Base-by-base conservation (phyloP, 2,888 invertebrate species). In the Electrophaes corylata region DNA sequence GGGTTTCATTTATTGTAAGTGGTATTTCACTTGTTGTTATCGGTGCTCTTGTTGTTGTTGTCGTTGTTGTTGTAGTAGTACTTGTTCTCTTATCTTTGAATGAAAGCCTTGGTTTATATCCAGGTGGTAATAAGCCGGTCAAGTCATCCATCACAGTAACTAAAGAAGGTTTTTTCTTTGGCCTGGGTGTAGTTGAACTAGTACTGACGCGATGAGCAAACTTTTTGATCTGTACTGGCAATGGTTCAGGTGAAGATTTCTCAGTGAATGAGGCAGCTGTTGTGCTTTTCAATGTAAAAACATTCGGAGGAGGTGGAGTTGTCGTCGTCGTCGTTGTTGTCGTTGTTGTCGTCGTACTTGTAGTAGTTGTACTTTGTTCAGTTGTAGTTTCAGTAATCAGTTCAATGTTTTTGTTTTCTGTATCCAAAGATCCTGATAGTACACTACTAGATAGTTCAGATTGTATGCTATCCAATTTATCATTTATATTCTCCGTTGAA, bases 401-500 rank as follows among this genome's bases (percentile, higher is more conserved):
- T 35, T 94, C 92, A 66, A 94, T 94, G 76, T 95, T 95, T 80
- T 95, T 95, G 48, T 93, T 94, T 26, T 94, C 93, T 47, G 94
- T 94, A 59, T 95, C 93, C 67, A 96, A 94, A 49, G 95, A 95
- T 47, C 95, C 95, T 2, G 94, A 94, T 19, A 97, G 84, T 46
- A 97, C 93, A 51, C 95, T 95, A 72, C 95, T 96, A 0, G 96
- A 96, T 20, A 97, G 82, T 77, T 96, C 96, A 0, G 97, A 97
- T 73, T 97, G 97, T 10, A 96, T 96, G 50, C 96, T 93, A 78
- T 97, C 97, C 64, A 97, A 86, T 81, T 97, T 97, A 72, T 97
- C 97, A 65, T 96, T 96, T 44, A 97, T 95, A 74, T 96, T 97
- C 86, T 96, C 96, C 1, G 96, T 96, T 0, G 96, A 96, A 6